These are phyloP conservation scores for Hephaestus fuliginosus DNA, from an alignment of 2,797 vertebrate species.

Conservation along the genomic window DNA sequence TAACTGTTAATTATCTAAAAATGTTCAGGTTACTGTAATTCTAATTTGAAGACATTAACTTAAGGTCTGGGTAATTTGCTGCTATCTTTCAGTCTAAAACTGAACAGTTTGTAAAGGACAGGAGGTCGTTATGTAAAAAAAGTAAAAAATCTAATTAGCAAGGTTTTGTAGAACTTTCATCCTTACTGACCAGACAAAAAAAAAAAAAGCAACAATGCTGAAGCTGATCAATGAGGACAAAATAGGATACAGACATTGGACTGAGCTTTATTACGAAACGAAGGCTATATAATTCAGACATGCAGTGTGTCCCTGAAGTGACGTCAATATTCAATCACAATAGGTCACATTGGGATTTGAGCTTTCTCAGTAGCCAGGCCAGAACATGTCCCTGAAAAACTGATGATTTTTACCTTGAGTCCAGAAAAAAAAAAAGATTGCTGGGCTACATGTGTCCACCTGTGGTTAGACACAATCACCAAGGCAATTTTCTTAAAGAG, in stretches of 20 bases:
- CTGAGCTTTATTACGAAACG: slow-evolving; percentile 37
- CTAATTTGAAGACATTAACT: neutral
- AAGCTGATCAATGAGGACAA: slow-evolving; percentile 27
- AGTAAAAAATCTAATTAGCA: too few species aligned
- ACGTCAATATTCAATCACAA: slow-evolving; percentile 67
- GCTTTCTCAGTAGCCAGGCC: slow-evolving; percentile 10
- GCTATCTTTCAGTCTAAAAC: neutral
- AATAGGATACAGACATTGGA: slow-evolving; percentile 23
- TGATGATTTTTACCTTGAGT: neutral
- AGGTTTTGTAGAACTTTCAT: neutral
- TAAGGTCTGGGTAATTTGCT: neutral
- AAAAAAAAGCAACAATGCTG: neutral
- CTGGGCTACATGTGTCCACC: neutral
- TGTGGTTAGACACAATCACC: neutral
- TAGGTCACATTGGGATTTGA: slow-evolving; percentile 8
- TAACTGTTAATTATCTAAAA: neutral
- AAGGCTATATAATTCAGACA: slow-evolving; percentile 36
- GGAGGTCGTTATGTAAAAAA: neutral
- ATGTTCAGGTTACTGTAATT: neutral
- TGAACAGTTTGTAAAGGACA: neutral
- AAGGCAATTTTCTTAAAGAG: neutral
- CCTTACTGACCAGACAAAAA: neutral
- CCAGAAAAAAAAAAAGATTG: neutral
- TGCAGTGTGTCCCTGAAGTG: slow-evolving; percentile 33
- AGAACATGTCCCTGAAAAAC: neutral